phyloP scores from a whole-genome alignment of 2,888 invertebrate species.

The Oscheius sp. region DNA sequence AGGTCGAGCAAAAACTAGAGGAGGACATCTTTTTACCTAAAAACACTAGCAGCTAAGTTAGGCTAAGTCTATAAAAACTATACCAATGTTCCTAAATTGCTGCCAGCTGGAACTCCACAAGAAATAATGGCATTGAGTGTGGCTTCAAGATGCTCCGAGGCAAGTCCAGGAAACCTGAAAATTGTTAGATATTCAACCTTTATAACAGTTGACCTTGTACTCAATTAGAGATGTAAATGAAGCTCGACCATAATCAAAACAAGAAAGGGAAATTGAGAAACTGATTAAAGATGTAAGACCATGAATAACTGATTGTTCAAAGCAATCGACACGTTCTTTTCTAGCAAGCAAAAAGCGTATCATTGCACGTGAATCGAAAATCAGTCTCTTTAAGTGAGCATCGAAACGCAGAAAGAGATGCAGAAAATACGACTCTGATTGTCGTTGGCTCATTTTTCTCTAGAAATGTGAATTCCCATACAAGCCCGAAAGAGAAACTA shows the following conservation, averaged over 20 bases:
- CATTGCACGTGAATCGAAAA: too few relatives aligned
- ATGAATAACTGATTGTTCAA: too few relatives aligned
- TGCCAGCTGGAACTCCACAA: conserved; percentile 38
- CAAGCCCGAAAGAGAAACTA: too few relatives aligned
- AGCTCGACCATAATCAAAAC: not conserved
- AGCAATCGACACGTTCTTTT: too few relatives aligned
- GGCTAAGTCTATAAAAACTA: not conserved
- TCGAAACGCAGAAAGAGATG: too few relatives aligned
- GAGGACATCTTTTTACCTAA: conserved; percentile 33
- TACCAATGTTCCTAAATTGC: conserved; percentile 22
- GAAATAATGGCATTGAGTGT: conserved; percentile 38
- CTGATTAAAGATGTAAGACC: too few relatives aligned
- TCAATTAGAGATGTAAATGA: not conserved
- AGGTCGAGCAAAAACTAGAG: conserved; percentile 43
- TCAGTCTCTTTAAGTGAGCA: too few relatives aligned
- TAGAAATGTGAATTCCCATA: too few relatives aligned
- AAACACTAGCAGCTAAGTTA: too few relatives aligned
- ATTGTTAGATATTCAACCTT: not conserved
- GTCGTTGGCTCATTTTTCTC: too few relatives aligned
- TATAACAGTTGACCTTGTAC: not conserved
- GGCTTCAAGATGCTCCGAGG: not conserved
- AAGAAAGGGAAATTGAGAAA: not conserved
- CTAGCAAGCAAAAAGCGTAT: too few relatives aligned
- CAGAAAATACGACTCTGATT: too few relatives aligned
- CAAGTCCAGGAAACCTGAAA: conserved; percentile 19